Percentiles rank a stretch among this genome's conserved stretches.
Evolutionary conservation across 2,113 vertebrate species (phyloP).

Genomic region (Caracal caracal): DNA sequence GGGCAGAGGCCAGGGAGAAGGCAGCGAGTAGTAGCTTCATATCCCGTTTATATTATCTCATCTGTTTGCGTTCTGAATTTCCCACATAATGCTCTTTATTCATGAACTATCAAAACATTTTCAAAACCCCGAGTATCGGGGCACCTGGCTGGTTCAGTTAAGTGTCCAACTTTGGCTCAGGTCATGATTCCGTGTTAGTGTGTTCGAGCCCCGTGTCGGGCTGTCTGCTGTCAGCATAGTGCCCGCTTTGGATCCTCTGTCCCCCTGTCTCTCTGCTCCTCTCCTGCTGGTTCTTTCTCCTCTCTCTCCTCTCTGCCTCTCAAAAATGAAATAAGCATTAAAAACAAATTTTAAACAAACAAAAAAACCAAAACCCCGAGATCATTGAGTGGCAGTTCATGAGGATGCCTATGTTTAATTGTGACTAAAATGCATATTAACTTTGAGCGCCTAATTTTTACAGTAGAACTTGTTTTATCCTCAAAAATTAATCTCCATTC

Average conservation of each 20-base stretch:
- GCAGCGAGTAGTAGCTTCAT: rapidly evolving
- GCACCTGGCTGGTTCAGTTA: no score
- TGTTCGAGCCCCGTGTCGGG: no score
- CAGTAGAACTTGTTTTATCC: background rate
- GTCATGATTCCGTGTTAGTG: no score
- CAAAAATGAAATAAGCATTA: no score
- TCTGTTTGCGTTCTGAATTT: background rate
- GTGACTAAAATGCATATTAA: background rate
- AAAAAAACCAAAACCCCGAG: no score
- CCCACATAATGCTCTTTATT: background rate
- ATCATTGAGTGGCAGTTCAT: background rate
- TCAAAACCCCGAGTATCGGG: background rate
- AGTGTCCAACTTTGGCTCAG: no score
- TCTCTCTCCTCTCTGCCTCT: no score
- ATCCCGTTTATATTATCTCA: background rate
- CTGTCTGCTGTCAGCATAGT: no score
- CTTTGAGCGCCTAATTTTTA: slow-evolving; percentile 18
- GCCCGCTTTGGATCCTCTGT: no score
- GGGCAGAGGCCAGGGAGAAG: rapidly evolving
- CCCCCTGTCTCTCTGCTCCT: no score
- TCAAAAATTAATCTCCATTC: background rate
- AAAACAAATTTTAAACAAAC: no score
- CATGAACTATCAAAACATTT: background rate
- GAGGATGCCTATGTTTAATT: background rate
- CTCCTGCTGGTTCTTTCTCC: no score